These are phyloP conservation scores for Drosophila parabipectinata DNA, from an alignment of 1,140 invertebrate genomes.

Conservation along the genomic window DNA sequence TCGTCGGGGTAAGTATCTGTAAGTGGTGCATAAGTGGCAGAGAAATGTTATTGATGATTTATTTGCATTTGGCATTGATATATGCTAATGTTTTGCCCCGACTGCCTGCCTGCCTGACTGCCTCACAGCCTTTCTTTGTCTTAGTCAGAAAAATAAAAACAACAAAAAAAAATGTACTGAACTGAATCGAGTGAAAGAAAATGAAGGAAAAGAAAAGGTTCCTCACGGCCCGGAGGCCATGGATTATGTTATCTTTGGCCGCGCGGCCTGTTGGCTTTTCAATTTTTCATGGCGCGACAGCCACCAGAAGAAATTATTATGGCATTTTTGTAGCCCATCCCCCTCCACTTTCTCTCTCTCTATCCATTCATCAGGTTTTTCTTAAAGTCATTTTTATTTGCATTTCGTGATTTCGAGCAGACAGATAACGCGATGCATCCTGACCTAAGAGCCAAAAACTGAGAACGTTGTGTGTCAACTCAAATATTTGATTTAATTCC, in stretches of 20 bases:
- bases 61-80: slow-evolving; percentile 84
- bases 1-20: slow-evolving; percentile 73
- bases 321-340: slow-evolving; percentile 38
- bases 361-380: too few relatives aligned
- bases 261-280: slow-evolving; percentile 54
- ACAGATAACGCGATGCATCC: slow-evolving; percentile 55
- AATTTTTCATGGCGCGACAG: slow-evolving; percentile 68
- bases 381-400: slow-evolving; percentile 80
- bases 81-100: slow-evolving; percentile 79
- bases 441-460: too few relatives aligned
- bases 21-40: slow-evolving; percentile 81
- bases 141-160: slow-evolving; percentile 4
- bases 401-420: slow-evolving; percentile 75
- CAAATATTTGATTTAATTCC: slow-evolving; percentile 83
- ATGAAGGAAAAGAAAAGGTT: slow-evolving; percentile 27
- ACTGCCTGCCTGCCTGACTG: slow-evolving; percentile 6
- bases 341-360: not conserved
- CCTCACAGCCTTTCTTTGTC: slow-evolving; percentile 16
- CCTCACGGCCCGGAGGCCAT: slow-evolving; percentile 36
- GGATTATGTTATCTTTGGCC: slow-evolving; percentile 72
- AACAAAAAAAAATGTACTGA: slow-evolving; percentile 20
- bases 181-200: slow-evolving; percentile 2
- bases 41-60: slow-evolving; percentile 83
- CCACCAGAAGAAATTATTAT: slow-evolving; percentile 67
- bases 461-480: slow-evolving; percentile 52